phyloP scores from a whole-genome alignment of 2,888 invertebrate genomes.

The Thysanoteuthis rhombus region DNA sequence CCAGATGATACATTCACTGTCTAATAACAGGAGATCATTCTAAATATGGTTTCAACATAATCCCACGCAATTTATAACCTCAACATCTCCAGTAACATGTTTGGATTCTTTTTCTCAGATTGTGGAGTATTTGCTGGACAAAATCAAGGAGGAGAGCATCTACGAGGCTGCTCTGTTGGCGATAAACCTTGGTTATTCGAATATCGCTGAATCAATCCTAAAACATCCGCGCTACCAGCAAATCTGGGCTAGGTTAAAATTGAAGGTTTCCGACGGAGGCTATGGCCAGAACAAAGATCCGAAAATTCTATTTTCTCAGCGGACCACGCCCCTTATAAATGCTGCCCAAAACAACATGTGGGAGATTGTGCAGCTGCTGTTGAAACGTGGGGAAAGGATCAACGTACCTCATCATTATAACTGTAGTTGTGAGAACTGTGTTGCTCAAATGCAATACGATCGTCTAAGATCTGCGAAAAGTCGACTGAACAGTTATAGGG shows the following conservation, averaged over 20 bases:
- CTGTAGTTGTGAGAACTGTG: constrained; percentile 62
- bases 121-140: constrained; percentile 61
- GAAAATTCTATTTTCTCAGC: constrained; percentile 64
- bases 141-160: constrained; percentile 60
- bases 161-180: constrained; percentile 64
- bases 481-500: constrained; percentile 64
- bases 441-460: constrained; percentile 61
- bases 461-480: constrained; percentile 64
- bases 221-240: constrained; percentile 64
- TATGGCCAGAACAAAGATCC: constrained; percentile 56
- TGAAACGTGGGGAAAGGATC: constrained; percentile 62
- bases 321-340: constrained; percentile 64
- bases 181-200: constrained; percentile 65
- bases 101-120: constrained; percentile 44
- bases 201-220: constrained; percentile 65
- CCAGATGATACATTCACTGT: too few relatives aligned
- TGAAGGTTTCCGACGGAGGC: constrained; percentile 38
- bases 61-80: too few relatives aligned
- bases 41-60: too few relatives aligned
- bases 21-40: too few relatives aligned
- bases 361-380: constrained; percentile 61
- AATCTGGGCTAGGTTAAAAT: constrained; percentile 48
- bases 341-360: constrained; percentile 65
- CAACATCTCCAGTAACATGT: too few relatives aligned
- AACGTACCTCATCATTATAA: constrained; percentile 63